Conservation (phyloP, 2,113 vertebrate genomes). For the Xyrauchen texanus region DNA sequence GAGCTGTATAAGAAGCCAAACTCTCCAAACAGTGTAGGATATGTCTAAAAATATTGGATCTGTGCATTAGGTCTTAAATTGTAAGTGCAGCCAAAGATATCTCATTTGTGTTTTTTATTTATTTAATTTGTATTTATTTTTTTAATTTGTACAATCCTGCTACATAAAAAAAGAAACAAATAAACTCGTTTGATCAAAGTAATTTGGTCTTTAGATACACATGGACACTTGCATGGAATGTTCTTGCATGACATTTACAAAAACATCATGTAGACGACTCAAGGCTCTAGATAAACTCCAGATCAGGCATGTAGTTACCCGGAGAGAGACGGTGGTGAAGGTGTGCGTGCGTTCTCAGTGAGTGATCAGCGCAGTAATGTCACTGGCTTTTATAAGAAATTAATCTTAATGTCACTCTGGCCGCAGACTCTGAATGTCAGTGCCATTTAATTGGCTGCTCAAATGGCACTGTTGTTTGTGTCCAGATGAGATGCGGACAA, state of each 20-base stretch:
- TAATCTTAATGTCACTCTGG: constrained; percentile 74
- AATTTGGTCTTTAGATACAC: neutral
- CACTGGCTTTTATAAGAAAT: constrained; percentile 70
- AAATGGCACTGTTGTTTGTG: constrained; percentile 62
- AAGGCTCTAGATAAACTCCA: neutral
- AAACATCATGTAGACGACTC: constrained; percentile 7
- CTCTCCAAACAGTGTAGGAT: too few species aligned
- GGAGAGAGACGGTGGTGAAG: constrained; percentile 20
- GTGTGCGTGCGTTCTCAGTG: constrained; percentile 39
- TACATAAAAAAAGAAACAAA: too few species aligned
- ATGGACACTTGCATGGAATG: neutral
- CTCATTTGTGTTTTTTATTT: too few species aligned
- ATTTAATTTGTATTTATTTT: too few species aligned
- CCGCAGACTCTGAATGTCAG: constrained; percentile 73
- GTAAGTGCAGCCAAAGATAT: too few species aligned
- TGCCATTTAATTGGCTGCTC: constrained; percentile 70
- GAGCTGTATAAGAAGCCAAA: too few species aligned
- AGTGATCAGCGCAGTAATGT: constrained; percentile 62
- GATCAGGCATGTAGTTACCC: neutral
- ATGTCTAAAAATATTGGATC: too few species aligned
- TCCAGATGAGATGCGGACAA: constrained; percentile 53
- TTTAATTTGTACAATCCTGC: too few species aligned
- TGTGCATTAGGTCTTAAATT: too few species aligned
- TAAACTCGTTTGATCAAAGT: neutral
- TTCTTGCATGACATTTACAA: constrained; percentile 14